A percentile compares a stretch with the other conserved stretches of the same genome.
Conservation (phyloP, 1,140 invertebrate genomes). For the Periplaneta americana region DNA sequence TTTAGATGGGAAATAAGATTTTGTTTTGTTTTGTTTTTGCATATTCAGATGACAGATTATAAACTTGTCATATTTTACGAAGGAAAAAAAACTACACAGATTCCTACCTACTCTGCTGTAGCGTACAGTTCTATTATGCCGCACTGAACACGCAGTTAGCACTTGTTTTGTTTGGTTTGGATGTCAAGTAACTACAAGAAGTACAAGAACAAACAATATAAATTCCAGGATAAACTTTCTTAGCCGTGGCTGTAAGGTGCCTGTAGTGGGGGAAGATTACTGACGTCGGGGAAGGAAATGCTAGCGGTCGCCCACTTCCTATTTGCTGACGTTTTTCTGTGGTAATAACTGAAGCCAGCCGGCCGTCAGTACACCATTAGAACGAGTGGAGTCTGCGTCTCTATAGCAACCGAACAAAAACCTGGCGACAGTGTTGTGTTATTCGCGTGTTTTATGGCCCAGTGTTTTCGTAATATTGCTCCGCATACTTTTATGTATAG, state of each 20-base stretch:
- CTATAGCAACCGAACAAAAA: background rate
- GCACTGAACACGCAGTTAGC: no score
- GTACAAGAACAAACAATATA: background rate
- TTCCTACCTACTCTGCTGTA: no score
- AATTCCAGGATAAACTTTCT: background rate
- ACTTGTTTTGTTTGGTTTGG: background rate
- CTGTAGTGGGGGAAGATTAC: background rate
- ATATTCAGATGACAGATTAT: no score
- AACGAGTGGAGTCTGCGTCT: background rate
- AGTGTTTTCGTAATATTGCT: no score
- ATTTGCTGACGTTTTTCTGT: background rate
- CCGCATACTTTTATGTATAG: no score
- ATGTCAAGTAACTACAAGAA: background rate
- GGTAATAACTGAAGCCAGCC: background rate
- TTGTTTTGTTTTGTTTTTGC: no score
- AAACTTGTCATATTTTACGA: no score
- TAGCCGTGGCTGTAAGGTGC: background rate
- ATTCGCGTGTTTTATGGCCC: background rate
- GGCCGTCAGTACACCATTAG: background rate
- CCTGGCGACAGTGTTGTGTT: background rate
- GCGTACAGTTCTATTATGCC: no score
- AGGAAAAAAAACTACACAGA: no score
- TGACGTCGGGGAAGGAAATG: background rate
- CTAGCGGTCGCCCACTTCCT: background rate
- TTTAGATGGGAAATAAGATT: no score